phyloP scores from a whole-genome alignment of 2,113 vertebrate species.

The Protomyctophum bolini region DNA sequence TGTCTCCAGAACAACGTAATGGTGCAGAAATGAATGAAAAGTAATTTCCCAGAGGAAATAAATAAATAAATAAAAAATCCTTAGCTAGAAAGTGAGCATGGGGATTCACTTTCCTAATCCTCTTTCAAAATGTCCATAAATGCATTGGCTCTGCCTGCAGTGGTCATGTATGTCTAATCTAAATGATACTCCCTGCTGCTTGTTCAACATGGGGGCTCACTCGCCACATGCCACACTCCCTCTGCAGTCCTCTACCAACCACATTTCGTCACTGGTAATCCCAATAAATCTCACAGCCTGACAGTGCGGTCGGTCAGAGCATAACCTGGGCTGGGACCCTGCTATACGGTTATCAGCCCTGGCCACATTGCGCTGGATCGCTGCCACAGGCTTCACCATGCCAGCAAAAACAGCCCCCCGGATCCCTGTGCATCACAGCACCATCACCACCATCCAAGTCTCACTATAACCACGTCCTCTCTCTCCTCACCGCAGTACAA shows the following conservation, averaged over 20 bases:
- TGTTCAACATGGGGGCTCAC: conserved; percentile 61
- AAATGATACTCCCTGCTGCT: conserved; percentile 65
- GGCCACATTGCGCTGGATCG: conserved; percentile 62
- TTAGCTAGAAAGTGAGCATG: conserved; percentile 71
- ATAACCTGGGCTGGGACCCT: conserved; percentile 41
- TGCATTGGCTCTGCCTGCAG: conserved; percentile 62
- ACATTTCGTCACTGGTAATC: conserved; percentile 68
- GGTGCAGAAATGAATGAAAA: conserved; percentile 64
- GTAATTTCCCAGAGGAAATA: conserved; percentile 61
- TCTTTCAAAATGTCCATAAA: conserved; percentile 72
- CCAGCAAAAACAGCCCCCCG: conserved; percentile 43
- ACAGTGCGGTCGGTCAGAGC: conserved; percentile 54
- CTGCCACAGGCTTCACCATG: conserved; percentile 46
- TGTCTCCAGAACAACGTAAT: conserved; percentile 57
- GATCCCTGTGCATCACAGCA: conserved; percentile 35
- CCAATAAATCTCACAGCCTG: conserved; percentile 63
- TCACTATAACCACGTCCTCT: neutral
- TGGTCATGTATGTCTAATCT: conserved; percentile 80
- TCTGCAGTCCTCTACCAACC: conserved; percentile 34
- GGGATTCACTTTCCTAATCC: conserved; percentile 75
- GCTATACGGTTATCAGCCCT: conserved; percentile 65
- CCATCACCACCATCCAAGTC: too few relatives aligned
- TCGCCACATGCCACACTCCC: conserved; percentile 39
- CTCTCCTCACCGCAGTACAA: neutral
- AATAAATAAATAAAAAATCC: conserved; percentile 41